Base-by-base conservation (phyloP, 1,140 invertebrate genomes). In the Wasmannia auropunctata region DNA sequence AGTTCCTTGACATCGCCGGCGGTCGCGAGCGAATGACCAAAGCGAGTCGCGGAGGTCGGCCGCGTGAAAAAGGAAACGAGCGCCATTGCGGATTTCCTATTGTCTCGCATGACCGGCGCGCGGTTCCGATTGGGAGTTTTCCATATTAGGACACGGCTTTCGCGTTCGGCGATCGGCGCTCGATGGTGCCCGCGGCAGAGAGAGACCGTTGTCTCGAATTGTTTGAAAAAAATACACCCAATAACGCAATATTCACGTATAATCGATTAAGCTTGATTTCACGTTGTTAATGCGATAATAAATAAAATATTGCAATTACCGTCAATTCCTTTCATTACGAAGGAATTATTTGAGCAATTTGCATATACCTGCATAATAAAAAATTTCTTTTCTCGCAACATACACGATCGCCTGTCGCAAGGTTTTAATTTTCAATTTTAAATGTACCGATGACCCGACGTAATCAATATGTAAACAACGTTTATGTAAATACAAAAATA, bases 1-100 rank as follows among this genome's bases (percentile, higher is more conserved):
- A 91, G 91, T 92, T 92, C 91, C 86, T 92, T 92, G 91, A 91
- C 91, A 91, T 91, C 87, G 89, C 63, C 87, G 65, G 54, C 70
- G 90, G 65, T 69, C 43, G 86, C 86, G 63, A 40, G 58, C 74
- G 75, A 89, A 87, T 58, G 86, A 88, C 86, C 80, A 89, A 75
- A 88, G 40, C 51, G 80, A 85, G 67, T 56, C 65, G 67, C 65
- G 65, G 60, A 72, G 72, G 49, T 88, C 58, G 65, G n/a, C 8
- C 37, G 60, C 10, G 22, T 40, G 37, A 51, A 88, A 83, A 79
- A 85, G 19, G 43, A 88, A 83, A 58, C 54, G 62, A 22, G 28
- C 69, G 37, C 60, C 28, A 69, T 88, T 62, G 65, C 19, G 72
- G 31, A 85, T 77, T 85, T 77, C 67, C 79, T 51, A 75, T 85